Evolutionary conservation across 2,113 vertebrate genomes (phyloP), one percentile per base, ranked within the genome.

Genomic region (Cairina moschata): DNA sequence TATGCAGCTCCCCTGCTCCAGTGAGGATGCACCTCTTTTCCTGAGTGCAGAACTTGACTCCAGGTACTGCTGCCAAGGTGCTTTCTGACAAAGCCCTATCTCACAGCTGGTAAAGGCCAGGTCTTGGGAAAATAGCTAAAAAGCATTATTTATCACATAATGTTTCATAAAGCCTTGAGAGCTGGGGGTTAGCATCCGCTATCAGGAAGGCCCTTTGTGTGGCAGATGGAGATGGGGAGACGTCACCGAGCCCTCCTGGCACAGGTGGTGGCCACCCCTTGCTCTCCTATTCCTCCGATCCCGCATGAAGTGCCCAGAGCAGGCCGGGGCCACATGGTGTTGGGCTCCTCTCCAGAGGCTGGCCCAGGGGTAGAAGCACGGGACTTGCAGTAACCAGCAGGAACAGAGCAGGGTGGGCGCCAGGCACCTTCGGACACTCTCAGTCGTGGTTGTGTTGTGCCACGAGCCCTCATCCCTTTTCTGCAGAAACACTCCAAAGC

Each of bases 171-270:
- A 40, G 26, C 5, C n/a, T 34, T 9, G 20, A 75, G 38, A 8
- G 48, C 34, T 34, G 17, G 13, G 44, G 23, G 54, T 7, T n/a
- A 34, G 20, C 9, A 32, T 21, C 59, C 36, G 32, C 28, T 13
- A 4, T 8, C 1, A 0, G 68, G 40, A 38, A 67, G 60, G 4
- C 0, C 1, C 3, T 46, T 78, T 66, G 38, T 9, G 3, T 16
- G 59, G 31, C 22, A 46, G 8, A 6, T 9, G 21, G 26, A 2
- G 18, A 31, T 78, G 59, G 59, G 23, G 52, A 59, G 66, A 34
- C 13, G 3, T 66, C 23, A 26, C 23, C 0, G 3, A 72, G 65
- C 25, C 10, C 14, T 48, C 20, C 48, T 12, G 11, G 48, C 48
- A 50, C 12, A 60, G 54, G 21, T 36, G 1, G 38, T 9, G 50